Percentiles rank a stretch among this genome's conserved stretches.
Evolutionary conservation across 1,140 invertebrate genomes (phyloP).

Genomic region (Cydia amplana): DNA sequence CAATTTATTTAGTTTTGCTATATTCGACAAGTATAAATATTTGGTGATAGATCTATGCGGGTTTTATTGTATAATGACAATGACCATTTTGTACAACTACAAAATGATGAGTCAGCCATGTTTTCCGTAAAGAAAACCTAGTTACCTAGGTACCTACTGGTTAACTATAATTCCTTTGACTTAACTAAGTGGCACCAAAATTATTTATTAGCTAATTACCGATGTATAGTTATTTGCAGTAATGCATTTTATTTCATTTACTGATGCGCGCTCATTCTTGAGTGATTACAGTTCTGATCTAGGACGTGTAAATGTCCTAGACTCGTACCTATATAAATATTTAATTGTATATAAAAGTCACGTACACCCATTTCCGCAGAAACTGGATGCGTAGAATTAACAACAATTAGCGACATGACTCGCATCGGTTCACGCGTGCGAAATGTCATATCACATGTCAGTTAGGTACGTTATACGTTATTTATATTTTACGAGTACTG

Average conservation of each 20-base stretch:
- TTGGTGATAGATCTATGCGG: constrained; percentile 21
- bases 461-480: too few relatives aligned
- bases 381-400: constrained; percentile 13
- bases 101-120: not conserved
- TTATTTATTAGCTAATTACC: too few relatives aligned
- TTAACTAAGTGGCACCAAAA: too few relatives aligned
- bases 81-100: not conserved
- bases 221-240: too few relatives aligned
- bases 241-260: too few relatives aligned
- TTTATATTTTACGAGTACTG: too few relatives aligned
- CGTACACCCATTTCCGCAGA: constrained; percentile 17
- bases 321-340: not conserved
- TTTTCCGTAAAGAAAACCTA: not conserved
- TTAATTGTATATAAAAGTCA: constrained; percentile 13
- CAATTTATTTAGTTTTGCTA: constrained; percentile 8
- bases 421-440: not conserved
- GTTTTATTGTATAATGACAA: not conserved
- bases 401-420: constrained; percentile 16
- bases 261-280: not conserved
- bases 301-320: not conserved
- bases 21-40: constrained; percentile 8
- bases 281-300: not conserved
- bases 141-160: not conserved
- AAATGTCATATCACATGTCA: not conserved
- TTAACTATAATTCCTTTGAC: not conserved